Evolutionary conservation across 2,797 vertebrate species (phyloP).

Genomic region (Tympanoctomys barrerae): DNA sequence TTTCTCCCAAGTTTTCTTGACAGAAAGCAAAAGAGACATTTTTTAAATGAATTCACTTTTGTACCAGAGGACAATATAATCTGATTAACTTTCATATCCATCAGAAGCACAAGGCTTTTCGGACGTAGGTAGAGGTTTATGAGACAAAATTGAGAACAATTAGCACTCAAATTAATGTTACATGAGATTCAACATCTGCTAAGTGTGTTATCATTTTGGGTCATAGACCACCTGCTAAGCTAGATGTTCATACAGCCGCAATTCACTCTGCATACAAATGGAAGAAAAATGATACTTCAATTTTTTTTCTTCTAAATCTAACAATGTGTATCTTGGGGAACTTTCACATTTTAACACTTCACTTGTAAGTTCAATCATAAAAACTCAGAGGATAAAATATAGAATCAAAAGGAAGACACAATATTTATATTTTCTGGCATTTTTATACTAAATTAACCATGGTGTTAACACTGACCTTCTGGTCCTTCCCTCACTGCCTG

Average conservation of each 20-base stretch:
- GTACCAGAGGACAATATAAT: conserved; percentile 60
- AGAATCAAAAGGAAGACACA: conserved; percentile 27
- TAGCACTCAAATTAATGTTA: conserved; percentile 76
- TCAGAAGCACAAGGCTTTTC: conserved; percentile 74
- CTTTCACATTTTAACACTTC: conserved; percentile 52
- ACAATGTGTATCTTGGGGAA: not conserved
- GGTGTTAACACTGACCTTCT: not conserved
- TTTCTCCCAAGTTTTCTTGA: conserved; percentile 76
- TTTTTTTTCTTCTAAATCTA: conserved; percentile 43
- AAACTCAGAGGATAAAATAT: not conserved
- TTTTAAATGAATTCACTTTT: conserved; percentile 70
- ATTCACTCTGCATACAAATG: conserved; percentile 71
- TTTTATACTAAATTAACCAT: conserved; percentile 39
- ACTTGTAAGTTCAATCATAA: conserved; percentile 15
- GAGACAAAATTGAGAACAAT: conserved; percentile 70
- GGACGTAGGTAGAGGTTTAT: conserved; percentile 61
- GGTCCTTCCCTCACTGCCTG: not conserved
- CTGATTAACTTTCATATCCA: conserved; percentile 79
- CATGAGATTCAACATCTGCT: conserved; percentile 72
- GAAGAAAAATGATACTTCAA: conserved; percentile 29
- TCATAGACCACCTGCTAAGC: conserved; percentile 67
- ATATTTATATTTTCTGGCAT: not conserved
- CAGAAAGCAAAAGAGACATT: conserved; percentile 63
- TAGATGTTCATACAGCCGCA: conserved; percentile 63
- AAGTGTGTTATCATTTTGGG: conserved; percentile 66